Evolutionary conservation across 2,888 invertebrate genomes (phyloP), one percentile per base, ranked within the genome.

Genomic region (Pristionchus japonicus): DNA sequence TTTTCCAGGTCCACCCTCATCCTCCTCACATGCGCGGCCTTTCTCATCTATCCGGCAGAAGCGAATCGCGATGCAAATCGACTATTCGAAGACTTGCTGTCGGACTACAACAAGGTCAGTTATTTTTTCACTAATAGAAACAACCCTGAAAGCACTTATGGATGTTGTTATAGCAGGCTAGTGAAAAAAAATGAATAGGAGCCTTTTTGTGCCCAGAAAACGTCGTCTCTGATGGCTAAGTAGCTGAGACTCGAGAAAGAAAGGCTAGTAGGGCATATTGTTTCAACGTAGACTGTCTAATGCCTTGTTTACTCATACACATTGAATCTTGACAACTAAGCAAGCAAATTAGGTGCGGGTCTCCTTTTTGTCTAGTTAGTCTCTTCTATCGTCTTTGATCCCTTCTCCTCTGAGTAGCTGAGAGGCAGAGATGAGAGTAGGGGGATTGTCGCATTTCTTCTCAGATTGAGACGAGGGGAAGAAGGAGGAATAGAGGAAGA

Each of bases 81-180:
- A 70, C 89, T 94, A 3, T 94, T 93, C 88, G 93, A 93, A 89
- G 92, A 92, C 89, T 90, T 86, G 1, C 86, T 90, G 49, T 57
- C 92, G 88, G 94, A 94, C 87, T 94, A 94, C 90, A 94, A 94
- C 89, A 94, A 94, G 89, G 89, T 57, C 9, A 3, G 57, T 70
- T 40, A 17, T 70, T 57, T n/a, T n/a, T n/a, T n/a, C n/a, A n/a
- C n/a, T n/a, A n/a, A n/a, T n/a, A n/a, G n/a, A n/a, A n/a, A n/a
- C n/a, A n/a, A n/a, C n/a, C n/a, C n/a, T n/a, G n/a, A n/a, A n/a
- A n/a, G n/a, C n/a, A n/a, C n/a, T n/a, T n/a, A n/a, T n/a, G n/a
- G n/a, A n/a, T n/a, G n/a, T n/a, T n/a, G n/a, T n/a, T n/a, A n/a
- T n/a, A n/a, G n/a, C n/a, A n/a, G n/a, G n/a, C n/a, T n/a, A n/a